These are phyloP conservation scores for Trichomycterus rosablanca DNA, from an alignment of 2,113 vertebrate species.

Conservation along the genomic window DNA sequence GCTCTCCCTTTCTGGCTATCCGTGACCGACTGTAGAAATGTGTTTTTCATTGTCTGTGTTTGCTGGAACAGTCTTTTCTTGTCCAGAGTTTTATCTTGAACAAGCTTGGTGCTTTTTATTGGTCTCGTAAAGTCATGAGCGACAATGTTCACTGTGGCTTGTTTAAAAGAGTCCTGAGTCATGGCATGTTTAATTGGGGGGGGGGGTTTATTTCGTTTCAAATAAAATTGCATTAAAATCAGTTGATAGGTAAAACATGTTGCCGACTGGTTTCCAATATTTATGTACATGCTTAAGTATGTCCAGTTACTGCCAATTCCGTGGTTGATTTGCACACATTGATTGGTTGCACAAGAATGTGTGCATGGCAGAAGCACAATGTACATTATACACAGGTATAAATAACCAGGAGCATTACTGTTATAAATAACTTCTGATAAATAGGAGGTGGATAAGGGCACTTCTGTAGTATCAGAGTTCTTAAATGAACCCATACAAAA, in stretches of 20 bases:
- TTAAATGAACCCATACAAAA: constrained; percentile 67
- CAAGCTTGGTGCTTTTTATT: too few species aligned
- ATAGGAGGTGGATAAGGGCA: constrained; percentile 54
- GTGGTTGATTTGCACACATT: too few species aligned
- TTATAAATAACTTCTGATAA: constrained; percentile 71
- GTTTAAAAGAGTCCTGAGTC: too few species aligned
- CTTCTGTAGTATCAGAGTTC: constrained; percentile 40
- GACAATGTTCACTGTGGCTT: too few species aligned
- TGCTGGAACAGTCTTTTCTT: constrained; percentile 14
- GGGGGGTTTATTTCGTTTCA: background rate
- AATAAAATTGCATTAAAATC: background rate
- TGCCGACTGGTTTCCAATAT: too few species aligned
- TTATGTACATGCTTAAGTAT: too few species aligned
- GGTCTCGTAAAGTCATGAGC: too few species aligned
- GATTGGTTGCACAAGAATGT: too few species aligned
- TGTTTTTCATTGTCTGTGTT: constrained; percentile 34
- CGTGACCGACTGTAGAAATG: constrained; percentile 25
- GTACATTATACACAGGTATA: constrained; percentile 45
- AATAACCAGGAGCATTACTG: constrained; percentile 48
- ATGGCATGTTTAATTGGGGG: too few species aligned
- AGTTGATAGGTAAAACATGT: too few species aligned
- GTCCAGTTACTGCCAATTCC: too few species aligned
- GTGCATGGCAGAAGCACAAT: constrained; percentile 32
- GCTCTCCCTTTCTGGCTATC: constrained; percentile 2
- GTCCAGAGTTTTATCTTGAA: constrained; percentile 40